Base-by-base conservation (phyloP, 2,113 vertebrate species). In the Typhlomys cinereus region DNA sequence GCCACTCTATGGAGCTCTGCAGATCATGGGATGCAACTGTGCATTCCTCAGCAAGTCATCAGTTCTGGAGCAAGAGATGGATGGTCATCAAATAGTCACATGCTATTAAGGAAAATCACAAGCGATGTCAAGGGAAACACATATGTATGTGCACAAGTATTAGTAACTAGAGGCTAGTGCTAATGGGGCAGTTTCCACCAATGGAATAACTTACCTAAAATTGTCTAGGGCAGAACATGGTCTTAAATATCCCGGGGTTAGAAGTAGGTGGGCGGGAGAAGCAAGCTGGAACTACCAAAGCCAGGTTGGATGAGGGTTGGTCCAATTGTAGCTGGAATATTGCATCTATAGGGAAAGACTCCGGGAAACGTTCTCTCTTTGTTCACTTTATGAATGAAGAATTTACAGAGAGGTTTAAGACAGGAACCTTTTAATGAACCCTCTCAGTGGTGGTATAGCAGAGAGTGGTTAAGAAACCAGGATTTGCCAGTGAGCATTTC, bases 31-130 rank as follows among this genome's bases (percentile, higher is more conserved):
- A 3, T 54, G 34, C 7, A 41, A 48, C 44, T 18, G 48, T 39
- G 14, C 12, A 34, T 29, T 31, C 11, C 50, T 18, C 67, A 11
- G 9, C 10, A 70, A 64, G 31, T n/a, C 3, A 9, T 44, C 5
- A 18, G 14, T 29, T 69, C 69, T 62, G 54, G 31, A 14, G 54
- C 34, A 46, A 82, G 52, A 50, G 10, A 29, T 44, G 62, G 4
- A 18, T 14, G 31, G 5, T 36, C 46, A 50, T 62, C n/a, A 79
- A 59, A 54, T 23, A 84, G 36, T 80, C 29, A 41, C 6, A 3
- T 69, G 75, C 92, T 62, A 13, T 29, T n/a, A 54, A 66, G 71
- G 70, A 36, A 80, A 87, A 84, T 39, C 14, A 41, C 48, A 79
- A 20, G 23, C 9, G 29, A 2, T 0, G 15, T 57, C 34, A 41